Evolutionary conservation across 2,797 vertebrate genomes (phyloP).

Genomic region (Heteromormyrus szaboi): DNA sequence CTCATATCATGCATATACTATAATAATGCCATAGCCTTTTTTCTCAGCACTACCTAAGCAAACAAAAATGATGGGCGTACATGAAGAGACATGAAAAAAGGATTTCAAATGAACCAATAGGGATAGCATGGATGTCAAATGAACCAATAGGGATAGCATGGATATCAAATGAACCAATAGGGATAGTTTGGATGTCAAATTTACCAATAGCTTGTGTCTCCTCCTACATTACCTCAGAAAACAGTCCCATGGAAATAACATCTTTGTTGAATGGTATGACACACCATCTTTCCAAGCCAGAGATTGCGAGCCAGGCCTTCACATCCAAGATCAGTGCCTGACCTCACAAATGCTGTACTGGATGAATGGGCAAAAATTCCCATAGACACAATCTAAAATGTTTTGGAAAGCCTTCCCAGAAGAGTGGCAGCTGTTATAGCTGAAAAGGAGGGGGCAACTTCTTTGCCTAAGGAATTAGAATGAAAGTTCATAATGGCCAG

Average conservation of each 20-base stretch:
- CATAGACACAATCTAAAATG: background rate
- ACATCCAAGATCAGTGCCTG: background rate
- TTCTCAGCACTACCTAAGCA: background rate
- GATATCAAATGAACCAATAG: background rate
- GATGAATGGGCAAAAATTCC: background rate
- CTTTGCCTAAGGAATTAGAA: background rate
- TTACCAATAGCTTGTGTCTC: background rate
- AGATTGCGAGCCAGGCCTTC: background rate
- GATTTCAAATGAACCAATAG: background rate
- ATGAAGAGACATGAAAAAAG: background rate
- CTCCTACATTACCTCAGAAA: background rate
- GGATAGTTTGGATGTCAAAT: background rate
- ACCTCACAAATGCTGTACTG: background rate
- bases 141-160: background rate
- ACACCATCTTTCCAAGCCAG: background rate
- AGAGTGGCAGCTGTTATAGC: background rate
- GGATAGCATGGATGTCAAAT: background rate
- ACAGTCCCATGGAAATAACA: background rate
- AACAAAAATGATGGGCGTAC: background rate
- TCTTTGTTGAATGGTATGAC: background rate
- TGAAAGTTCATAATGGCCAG: background rate
- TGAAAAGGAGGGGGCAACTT: background rate
- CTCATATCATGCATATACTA: background rate
- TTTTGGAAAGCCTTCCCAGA: background rate
- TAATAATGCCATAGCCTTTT: background rate